These are phyloP conservation scores for Neotragus moschatus DNA, from an alignment of 2,113 vertebrate species.

Conservation along the genomic window DNA sequence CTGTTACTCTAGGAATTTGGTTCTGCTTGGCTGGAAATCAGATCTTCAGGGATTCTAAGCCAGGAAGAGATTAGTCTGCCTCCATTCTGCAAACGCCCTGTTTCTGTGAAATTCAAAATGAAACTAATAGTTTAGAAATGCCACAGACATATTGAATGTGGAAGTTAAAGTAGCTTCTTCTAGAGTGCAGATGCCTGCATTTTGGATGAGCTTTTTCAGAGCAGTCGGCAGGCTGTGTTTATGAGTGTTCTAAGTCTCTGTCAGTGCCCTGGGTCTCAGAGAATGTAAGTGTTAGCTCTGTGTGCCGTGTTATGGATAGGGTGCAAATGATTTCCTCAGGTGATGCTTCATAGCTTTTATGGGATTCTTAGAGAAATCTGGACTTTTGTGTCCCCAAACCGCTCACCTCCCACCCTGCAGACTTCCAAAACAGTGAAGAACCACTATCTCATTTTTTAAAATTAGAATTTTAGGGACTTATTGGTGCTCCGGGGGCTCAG, in stretches of 20 bases:
- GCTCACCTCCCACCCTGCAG: no score
- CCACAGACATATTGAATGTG: neutral
- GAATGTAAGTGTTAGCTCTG: neutral
- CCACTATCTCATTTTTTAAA: neutral
- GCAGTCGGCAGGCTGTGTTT: neutral
- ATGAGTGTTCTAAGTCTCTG: neutral
- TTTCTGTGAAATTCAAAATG: slow-evolving; percentile 3
- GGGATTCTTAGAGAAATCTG: neutral
- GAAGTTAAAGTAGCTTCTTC: slow-evolving; percentile 18
- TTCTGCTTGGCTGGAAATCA: neutral
- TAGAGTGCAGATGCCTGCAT: neutral
- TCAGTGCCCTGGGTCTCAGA: neutral
- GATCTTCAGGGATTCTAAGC: neutral
- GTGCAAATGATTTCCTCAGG: neutral
- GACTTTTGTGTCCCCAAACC: neutral
- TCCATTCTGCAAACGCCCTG: neutral
- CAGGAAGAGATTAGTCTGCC: neutral
- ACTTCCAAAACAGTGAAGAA: neutral
- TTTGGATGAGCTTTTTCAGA: neutral
- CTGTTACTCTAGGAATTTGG: neutral
- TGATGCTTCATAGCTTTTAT: no score
- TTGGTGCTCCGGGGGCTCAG: neutral
- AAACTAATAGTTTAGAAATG: slow-evolving; percentile 29
- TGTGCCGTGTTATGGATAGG: neutral
- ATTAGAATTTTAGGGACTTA: neutral